phyloP scores from a whole-genome alignment of 2,113 vertebrate genomes.

The Andinoacara biseriatus region DNA sequence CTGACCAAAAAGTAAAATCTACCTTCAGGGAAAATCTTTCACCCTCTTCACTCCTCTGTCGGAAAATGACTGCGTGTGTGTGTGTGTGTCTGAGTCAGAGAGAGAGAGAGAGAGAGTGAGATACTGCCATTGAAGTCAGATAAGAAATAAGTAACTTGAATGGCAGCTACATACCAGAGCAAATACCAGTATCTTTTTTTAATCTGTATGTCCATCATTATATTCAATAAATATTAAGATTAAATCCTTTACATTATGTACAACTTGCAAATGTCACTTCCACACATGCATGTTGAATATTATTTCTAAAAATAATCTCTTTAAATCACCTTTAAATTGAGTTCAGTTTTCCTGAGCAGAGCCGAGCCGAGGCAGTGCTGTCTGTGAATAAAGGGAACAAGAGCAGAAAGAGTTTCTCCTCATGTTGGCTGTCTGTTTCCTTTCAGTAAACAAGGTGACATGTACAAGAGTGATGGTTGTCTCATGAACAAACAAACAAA shows the following conservation, averaged over 20 bases:
- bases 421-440: conserved; percentile 25
- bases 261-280: not conserved
- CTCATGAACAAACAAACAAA: conserved; percentile 54
- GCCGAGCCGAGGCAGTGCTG: not conserved
- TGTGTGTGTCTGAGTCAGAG: not conserved
- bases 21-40: conserved; percentile 41
- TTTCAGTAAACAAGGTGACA: not conserved
- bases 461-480: conserved; percentile 46
- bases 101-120: not conserved
- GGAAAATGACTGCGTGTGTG: not conserved
- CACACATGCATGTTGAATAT: not conserved
- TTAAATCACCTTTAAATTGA: not conserved
- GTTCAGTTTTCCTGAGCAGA: not conserved
- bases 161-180: conserved; percentile 46
- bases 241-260: fast-evolving
- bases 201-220: not conserved
- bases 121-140: conserved; percentile 59
- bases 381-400: conserved; percentile 10
- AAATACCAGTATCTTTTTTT: not conserved
- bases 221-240: not conserved
- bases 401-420: not conserved
- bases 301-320: not conserved
- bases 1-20: conserved; percentile 27
- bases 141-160: conserved; percentile 44
- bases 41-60: not conserved